phyloP scores from a whole-genome alignment of 2,888 invertebrate genomes.

The Mesorhabditis belari region DNA sequence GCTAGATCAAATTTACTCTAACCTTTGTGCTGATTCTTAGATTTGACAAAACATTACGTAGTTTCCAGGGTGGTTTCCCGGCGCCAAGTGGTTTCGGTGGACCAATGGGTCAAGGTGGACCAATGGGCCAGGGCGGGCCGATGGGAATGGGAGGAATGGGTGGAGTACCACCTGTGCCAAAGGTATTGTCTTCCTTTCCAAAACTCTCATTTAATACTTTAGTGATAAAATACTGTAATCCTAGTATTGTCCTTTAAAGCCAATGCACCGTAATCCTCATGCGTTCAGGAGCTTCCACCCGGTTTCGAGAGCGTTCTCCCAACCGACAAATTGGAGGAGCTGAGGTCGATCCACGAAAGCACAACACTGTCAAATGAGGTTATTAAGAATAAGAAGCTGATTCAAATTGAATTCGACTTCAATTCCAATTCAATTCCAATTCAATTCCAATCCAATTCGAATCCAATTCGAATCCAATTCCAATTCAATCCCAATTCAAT shows the following conservation, averaged over 20 bases:
- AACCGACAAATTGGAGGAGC: conserved; percentile 32
- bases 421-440: too few species aligned
- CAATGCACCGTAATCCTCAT: too few species aligned
- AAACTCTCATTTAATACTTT: too few species aligned
- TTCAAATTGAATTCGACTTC: too few species aligned
- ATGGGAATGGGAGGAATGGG: background rate
- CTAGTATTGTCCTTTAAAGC: too few species aligned
- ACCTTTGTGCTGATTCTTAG: too few species aligned
- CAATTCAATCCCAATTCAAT: too few species aligned
- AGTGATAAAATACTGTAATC: too few species aligned
- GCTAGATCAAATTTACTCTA: too few species aligned
- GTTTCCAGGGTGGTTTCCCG: background rate
- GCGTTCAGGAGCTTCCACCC: conserved; percentile 38
- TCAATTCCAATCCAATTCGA: too few species aligned
- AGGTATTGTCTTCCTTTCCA: too few species aligned
- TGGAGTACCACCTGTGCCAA: background rate
- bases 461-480: background rate
- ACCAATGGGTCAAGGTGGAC: background rate
- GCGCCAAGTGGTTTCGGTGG: background rate
- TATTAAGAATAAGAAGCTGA: background rate
- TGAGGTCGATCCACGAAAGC: conserved; percentile 41
- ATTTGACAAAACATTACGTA: too few species aligned
- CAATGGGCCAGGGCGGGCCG: background rate
- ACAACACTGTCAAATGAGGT: conserved; percentile 17
- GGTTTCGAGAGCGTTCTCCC: conserved; percentile 42